Evolutionary conservation across 1,140 invertebrate genomes (phyloP).

Genomic region (Drosophila guanche): DNA sequence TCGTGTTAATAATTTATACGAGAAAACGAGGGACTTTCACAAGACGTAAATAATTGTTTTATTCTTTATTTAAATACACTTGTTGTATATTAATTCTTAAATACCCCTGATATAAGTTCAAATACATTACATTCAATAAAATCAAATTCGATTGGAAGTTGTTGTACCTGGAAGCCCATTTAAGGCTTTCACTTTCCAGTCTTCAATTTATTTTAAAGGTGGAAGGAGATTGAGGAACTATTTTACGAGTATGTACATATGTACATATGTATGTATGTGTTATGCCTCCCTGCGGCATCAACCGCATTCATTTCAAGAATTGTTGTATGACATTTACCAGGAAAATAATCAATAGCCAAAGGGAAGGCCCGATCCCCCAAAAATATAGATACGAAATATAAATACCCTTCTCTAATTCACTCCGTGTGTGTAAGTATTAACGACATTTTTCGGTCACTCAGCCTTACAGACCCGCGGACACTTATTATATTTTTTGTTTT

Average conservation of each 20-base stretch:
- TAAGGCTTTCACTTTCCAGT: too few species aligned
- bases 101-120: too few species aligned
- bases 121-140: too few species aligned
- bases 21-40: too few species aligned
- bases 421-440: conserved; percentile 32
- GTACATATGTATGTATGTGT: too few species aligned
- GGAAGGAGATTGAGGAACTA: background rate
- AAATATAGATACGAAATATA: conserved; percentile 10
- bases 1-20: too few species aligned
- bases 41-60: too few species aligned
- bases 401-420: background rate
- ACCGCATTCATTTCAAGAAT: conserved; percentile 55
- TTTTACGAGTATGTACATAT: conserved; percentile 7
- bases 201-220: background rate
- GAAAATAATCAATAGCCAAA: conserved; percentile 29
- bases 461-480: conserved; percentile 6
- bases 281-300: conserved; percentile 26
- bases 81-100: too few species aligned
- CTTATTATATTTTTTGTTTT: too few species aligned
- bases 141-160: too few species aligned
- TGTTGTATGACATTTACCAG: conserved; percentile 32
- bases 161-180: too few species aligned
- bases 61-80: too few species aligned
- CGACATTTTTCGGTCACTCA: conserved; percentile 34
- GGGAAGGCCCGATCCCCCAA: background rate